Evolutionary conservation across 2,888 invertebrate species (phyloP), one percentile per base, ranked within the genome.

Genomic region (Pemphredon lugubris): DNA sequence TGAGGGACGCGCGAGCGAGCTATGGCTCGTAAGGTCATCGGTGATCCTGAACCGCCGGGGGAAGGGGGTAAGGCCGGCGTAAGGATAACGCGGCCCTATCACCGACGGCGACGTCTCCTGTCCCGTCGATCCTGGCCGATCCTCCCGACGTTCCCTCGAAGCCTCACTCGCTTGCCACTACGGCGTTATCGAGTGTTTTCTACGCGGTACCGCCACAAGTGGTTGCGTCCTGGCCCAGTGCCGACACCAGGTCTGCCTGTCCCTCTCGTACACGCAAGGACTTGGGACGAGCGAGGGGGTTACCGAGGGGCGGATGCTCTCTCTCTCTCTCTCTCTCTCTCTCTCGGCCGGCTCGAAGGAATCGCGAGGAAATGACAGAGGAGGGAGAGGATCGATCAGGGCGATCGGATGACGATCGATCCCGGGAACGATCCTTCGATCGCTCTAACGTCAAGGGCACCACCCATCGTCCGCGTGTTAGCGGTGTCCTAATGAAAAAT

Each of bases 151-250:
- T n/a, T n/a, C n/a, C n/a, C n/a, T n/a, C n/a, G n/a, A n/a, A n/a
- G n/a, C n/a, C n/a, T n/a, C n/a, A n/a, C n/a, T n/a, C n/a, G n/a
- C n/a, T n/a, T n/a, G n/a, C n/a, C n/a, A n/a, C n/a, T n/a, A 39
- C 23, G 47, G 45, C 4, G 3, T 26, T 55, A 40, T 44, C 64
- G 50, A 65, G 21, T 45, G 47, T 57, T 26, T 32, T 30, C 61
- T 61, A 50, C 55, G 45, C 59, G 64, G 42, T 45, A n/a, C 86
- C 73, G 84, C 88, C 84, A 88, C 88, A 88, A 87, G 88, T 88
- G 88, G 89, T 88, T 87, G 87, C 83, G 85, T 71, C 81, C 83
- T 81, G 72, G 4, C 7, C 72, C 76, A 48, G 50, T 45, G 55
- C 54, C 34, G 48, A 44, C 54, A 47, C 59, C 57, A 50, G 51